Base-by-base conservation (phyloP, 2,888 invertebrate species). In the Drosophila paracracens region DNA sequence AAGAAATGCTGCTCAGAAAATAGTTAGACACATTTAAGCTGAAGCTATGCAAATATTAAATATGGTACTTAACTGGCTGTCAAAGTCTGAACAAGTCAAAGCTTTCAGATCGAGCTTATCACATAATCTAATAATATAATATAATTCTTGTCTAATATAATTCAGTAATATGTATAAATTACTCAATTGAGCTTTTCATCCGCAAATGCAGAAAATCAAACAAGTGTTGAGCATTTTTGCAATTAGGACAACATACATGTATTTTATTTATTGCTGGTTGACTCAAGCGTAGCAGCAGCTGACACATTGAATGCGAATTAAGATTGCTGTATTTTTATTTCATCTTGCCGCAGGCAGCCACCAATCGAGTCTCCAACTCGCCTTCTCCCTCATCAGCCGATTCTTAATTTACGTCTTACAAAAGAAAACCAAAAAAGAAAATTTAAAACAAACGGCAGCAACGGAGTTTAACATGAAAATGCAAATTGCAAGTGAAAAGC, bases 401-500 rank as follows among this genome's bases (percentile, higher is more conserved):
- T 60, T 59, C 85, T 85, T 64, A 79, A 88, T 84, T 89, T 76
- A 84, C 66, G 72, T 36, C 40, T 60, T 21, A 48, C 27, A 60
- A 63, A 27, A 61, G 36, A 61, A 40, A 21, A 38, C 31, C 18
- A 46, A 29, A 43, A 29, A 62, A 33, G 46, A 57, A 70, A 43
- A 53, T 43, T 54, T 8, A 52, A 51, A 35, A 57, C 50, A 70
- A 72, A 68, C 51, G 61, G 36, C 53, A 57, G 53, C 74, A 73
- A 54, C 70, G 71, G 60, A 70, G 77, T 71, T 83, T 61, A 81
- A 79, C 74, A 84, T 84, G 89, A 84, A 84, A 89, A 74, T 84
- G 88, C 88, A 82, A 88, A 81, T 66, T 73, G 58, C 79, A 61
- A 87, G 89, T 79, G 88, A 87, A 84, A 88, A 82, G 70, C 82